Evolutionary conservation across 2,113 vertebrate species (phyloP), one percentile per base, ranked within the genome.

Genomic region (Nicator chloris): DNA sequence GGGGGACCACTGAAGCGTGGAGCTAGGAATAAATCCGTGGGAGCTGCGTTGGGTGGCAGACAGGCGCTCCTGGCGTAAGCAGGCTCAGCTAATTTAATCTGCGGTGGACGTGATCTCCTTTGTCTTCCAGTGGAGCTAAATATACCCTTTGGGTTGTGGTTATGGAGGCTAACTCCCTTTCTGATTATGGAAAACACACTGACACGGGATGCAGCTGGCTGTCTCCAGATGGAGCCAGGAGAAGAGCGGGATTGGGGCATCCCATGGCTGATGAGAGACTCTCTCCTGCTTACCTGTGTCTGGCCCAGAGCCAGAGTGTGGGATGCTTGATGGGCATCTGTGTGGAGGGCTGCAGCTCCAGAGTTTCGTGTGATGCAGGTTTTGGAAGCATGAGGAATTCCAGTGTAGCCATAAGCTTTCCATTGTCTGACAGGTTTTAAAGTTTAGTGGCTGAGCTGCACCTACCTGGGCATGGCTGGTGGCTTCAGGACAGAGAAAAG

Each of bases 51-150:
- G 8, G 3, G 50, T 85, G 82, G 81, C 40, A 51, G 77, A 39
- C 0, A 0, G 44, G 56, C 6, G 3, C 86, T 93, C 77, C 69
- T 79, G 81, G 39, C 2, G 0, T 75, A 54, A 88, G 37, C 57
- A 90, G 59, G 56, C 75, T 86, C 66, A 53, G 75, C 66, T 92
- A 59, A 94, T 92, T 93, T 83, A 44, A 90, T 93, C 82, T 95
- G 82, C 0, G 11, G 85, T 86, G 90, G 90, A 70, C 44, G 10
- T 3, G 3, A 66, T 90, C 71, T 88, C 39, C 45, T 94, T 87
- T 94, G 80, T 92, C 76, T 83, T 88, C 68, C 71, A 73, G 51
- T 60, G 63, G 88, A 88, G 76, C 81, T 96, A 96, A 96, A 90
- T 86, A 88, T 5, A 80, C 63, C 76, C 75, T 88, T 88, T 0